Base-by-base conservation (phyloP, 2,797 vertebrate genomes). In the Ctenopoma kingsleyae region DNA sequence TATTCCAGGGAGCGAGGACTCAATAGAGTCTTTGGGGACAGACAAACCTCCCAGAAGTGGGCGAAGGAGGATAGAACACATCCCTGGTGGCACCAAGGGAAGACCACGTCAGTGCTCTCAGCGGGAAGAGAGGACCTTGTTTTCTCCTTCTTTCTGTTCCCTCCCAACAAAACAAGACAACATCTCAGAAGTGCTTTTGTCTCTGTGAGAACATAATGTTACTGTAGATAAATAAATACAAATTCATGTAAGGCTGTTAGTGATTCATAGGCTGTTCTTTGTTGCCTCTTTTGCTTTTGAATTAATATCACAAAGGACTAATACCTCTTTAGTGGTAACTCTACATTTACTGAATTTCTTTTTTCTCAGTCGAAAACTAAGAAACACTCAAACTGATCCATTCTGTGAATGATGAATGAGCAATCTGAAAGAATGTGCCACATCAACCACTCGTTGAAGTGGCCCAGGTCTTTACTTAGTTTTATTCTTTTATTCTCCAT, bases 11-110 rank as follows among this genome's bases (percentile, higher is more conserved):
- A 89, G 82, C 62, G 30, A 70, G 82, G 59, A 74, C 49, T 32
- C 5, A 5, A 47, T n/a, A 8, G 56, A 57, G 83, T 90, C 92
- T 91, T 89, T 40, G 38, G 92, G 89, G 92, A 92, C 63, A 67
- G 57, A 12, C 50, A 16, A 9, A 23, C 49, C 73, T 91, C 88
- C 88, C 90, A 3, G 70, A 89, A 90, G 90, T 87, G 84, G 77
- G 90, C 20, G 77, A 78, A 68, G 71, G 82, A 90, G 76, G 82
- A 84, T 75, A 73, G 78, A 72, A 71, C 74, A 77, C 30, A 54
- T 91, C 91, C 83, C 90, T 76, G 56, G 86, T 89, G 91, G 74
- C 74, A 25, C 17, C 43, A 40, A 62, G 75, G 71, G 68, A 84
- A 74, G 70, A 80, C 78, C 68, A 55, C 74, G 35, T 76, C 80